Evolutionary conservation across 30 jellyfish, hydroid and myxozoan species (phyloP), one percentile per base, ranked within the genome.

Genomic region (Hydractinia symbiolongicarpus): DNA sequence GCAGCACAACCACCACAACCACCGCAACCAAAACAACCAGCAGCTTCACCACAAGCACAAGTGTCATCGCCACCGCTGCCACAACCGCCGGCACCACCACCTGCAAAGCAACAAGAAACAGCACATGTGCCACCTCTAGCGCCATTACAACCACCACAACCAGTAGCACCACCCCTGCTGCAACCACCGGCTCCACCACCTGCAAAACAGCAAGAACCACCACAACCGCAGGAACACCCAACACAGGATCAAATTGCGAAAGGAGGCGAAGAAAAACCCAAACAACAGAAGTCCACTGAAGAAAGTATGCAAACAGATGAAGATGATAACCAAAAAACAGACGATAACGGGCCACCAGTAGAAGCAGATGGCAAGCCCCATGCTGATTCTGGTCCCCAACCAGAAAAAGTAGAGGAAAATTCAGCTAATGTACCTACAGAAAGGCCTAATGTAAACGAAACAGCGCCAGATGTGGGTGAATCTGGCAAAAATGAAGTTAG

Each of bases 401-500:
- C 30, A 19, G 80, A 71, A 4, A 50, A 71, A 20, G 9, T 30
- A 14, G 30, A 71, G 51, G 80, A 71, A 71, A 11, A 49, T 13
- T 44, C 52, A 6, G 74, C 52, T n/a, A 44, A 20, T 71, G 51
- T 71, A 19, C 80, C 61, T 1, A 8, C 61, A n/a, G 60, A 71
- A 71, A 5, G 58, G 16, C 56, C 51, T 10, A 50, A 68, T 10
- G 83, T 54, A 30, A 75, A 75, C 14, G 55, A 75, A 15, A n/a
- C 83, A 6, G 53, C 73, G 4, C 11, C 76, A 13, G 53, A 75
- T 53, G 77, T 20, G 8, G 83, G 83, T 0, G 83, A 75, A 55
- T 75, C 83, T 6, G 83, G 83, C 10, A 75, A 75, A 75, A 54
- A 75, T 54, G 83, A 75, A 50, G 77, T 75, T 15, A 79, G 83